phyloP scores from a whole-genome alignment of 2,888 invertebrate genomes.

The Salpingus planirostris region DNA sequence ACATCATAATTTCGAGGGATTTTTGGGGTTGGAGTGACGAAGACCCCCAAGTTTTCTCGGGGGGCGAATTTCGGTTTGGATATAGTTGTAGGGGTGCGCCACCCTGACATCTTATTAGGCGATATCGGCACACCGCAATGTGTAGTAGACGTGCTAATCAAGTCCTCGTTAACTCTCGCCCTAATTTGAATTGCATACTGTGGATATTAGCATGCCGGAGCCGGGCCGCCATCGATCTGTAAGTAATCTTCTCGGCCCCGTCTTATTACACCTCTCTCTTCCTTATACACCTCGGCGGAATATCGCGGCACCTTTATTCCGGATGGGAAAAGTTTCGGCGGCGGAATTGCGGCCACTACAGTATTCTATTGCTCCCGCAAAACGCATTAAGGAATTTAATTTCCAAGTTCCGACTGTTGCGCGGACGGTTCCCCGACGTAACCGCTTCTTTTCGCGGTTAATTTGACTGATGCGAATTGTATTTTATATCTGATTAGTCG shows the following conservation, averaged over 20 bases:
- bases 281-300: conserved; percentile 5
- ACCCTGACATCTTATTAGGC: conserved; percentile 21
- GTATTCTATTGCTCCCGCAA: conserved; percentile 17
- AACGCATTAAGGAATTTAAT: conserved; percentile 22
- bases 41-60: too few relatives aligned
- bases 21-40: too few relatives aligned
- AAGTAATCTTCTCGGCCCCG: conserved; percentile 30
- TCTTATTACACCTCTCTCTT: conserved; percentile 23
- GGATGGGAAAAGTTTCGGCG: conserved; percentile 23
- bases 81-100: too few relatives aligned
- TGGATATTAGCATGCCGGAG: conserved; percentile 35
- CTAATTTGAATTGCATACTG: conserved; percentile 39
- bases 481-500: too few relatives aligned
- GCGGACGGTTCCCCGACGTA: too few relatives aligned
- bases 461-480: too few relatives aligned
- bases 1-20: too few relatives aligned
- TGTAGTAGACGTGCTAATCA: conserved; percentile 37
- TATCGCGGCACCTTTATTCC: conserved; percentile 2
- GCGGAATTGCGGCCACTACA: conserved; percentile 20
- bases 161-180: conserved; percentile 35
- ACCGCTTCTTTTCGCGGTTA: too few relatives aligned
- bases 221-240: conserved; percentile 32
- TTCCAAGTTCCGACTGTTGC: conserved; percentile 17
- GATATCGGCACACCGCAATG: conserved; percentile 29
- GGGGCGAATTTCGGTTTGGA: too few relatives aligned